These are phyloP conservation scores for Hypolimnas misippus DNA, from an alignment of 2,888 invertebrate genomes.

Conservation along the genomic window DNA sequence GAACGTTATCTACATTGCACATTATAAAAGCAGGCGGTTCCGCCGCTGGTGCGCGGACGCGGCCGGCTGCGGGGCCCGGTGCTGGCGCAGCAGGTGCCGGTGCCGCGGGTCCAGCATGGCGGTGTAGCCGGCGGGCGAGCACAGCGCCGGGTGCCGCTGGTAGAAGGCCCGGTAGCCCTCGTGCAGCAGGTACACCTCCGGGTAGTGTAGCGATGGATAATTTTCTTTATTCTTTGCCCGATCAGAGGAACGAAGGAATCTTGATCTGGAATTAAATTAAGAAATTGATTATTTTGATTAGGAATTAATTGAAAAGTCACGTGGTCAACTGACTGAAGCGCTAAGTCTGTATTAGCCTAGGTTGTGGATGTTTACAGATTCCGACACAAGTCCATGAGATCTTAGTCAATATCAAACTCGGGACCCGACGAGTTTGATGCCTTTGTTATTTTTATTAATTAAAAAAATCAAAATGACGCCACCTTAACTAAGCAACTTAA, in stretches of 20 bases:
- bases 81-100: slow-evolving; percentile 87
- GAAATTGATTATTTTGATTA: too few relatives aligned
- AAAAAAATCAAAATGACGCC: too few relatives aligned
- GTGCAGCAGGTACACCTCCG: slow-evolving; percentile 96
- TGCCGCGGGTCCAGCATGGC: slow-evolving; percentile 94
- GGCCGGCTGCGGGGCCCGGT: slow-evolving; percentile 71
- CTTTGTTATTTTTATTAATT: too few relatives aligned
- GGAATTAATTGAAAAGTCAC: too few relatives aligned
- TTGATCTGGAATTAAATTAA: slow-evolving; percentile 83
- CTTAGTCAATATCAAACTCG: too few relatives aligned
- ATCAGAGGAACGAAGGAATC: slow-evolving; percentile 93
- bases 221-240: slow-evolving; percentile 90
- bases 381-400: too few relatives aligned
- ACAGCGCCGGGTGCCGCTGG: slow-evolving; percentile 85
- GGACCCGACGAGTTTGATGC: too few relatives aligned
- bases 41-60: slow-evolving; percentile 39
- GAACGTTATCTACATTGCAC: slow-evolving; percentile 32
- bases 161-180: slow-evolving; percentile 88
- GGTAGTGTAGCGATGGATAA: slow-evolving; percentile 94
- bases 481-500: too few relatives aligned
- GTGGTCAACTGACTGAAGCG: too few relatives aligned
- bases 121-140: slow-evolving; percentile 88
- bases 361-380: too few relatives aligned
- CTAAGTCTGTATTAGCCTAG: too few relatives aligned
- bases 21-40: slow-evolving; percentile 42